Evolutionary conservation across 2,888 invertebrate genomes (phyloP), one percentile per base, ranked within the genome.

Genomic region (Furcula furcula): DNA sequence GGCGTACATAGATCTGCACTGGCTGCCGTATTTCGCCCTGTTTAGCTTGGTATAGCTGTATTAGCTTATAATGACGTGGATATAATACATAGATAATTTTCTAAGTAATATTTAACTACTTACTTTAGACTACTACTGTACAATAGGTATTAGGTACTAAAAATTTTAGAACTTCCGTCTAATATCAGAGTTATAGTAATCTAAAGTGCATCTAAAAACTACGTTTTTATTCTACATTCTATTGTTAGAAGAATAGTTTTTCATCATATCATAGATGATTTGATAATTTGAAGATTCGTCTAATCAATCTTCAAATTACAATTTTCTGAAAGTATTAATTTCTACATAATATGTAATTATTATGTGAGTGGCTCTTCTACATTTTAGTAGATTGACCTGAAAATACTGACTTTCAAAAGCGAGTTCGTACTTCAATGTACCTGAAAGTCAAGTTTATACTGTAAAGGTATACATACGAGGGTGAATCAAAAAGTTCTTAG

Each of bases 401-500:
- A 47, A 60, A 63, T 81, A 83, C 82, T 81, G 81, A 83, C 83
- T 80, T 53, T 57, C 47, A 31, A 73, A 65, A 31, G 77, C 69
- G 76, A 83, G 36, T 49, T 58, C 43, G 65, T 82, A 84, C 46
- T 58, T 67, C 61, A 84, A 45, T 31, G 34, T 72, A 79, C 74
- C 84, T 83, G 84, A 34, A 79, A 85, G 65, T 49, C 21, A 23
- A 21, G 18, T 25, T 16, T 7, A 20, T 15, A 26, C 7, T 26
- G 19, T 11, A 38, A 40, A 30, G 20, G n/a, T n/a, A n/a, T n/a
- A n/a, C n/a, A n/a, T n/a, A n/a, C n/a, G n/a, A n/a, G n/a, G n/a
- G n/a, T n/a, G n/a, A n/a, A n/a, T n/a, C n/a, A n/a, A n/a, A n/a
- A n/a, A n/a, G n/a, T n/a, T n/a, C n/a, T n/a, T n/a, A n/a, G n/a